Percentiles rank a stretch among this genome's conserved stretches.
These are phyloP conservation scores for Philotrypesis tridentata DNA, from an alignment of 1,140 invertebrate species.

Conservation along the genomic window DNA sequence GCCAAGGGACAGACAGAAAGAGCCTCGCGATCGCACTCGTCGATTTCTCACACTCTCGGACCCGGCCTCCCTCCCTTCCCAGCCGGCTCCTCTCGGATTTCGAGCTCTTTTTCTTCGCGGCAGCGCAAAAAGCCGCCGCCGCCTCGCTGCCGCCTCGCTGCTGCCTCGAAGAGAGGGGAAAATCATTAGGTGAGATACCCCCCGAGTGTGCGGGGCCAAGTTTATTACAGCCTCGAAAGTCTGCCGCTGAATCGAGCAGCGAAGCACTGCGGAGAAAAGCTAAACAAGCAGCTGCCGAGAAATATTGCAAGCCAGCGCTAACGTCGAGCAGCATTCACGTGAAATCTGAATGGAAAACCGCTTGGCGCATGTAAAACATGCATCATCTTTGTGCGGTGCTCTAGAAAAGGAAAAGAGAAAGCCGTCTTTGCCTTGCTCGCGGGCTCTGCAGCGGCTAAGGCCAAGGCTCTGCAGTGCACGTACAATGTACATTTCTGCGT, in stretches of 20 bases:
- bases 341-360: slow-evolving; percentile 52
- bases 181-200: slow-evolving; percentile 20
- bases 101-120: slow-evolving; percentile 39
- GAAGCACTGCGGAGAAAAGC: too few species aligned
- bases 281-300: too few species aligned
- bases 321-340: background rate
- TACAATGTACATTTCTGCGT: background rate
- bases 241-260: too few species aligned
- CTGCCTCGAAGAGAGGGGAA: slow-evolving; percentile 3
- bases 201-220: slow-evolving; percentile 4
- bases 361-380: slow-evolving; percentile 50
- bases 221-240: slow-evolving; percentile 28
- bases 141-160: too few species aligned
- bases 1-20: slow-evolving; percentile 44
- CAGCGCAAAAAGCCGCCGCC: background rate
- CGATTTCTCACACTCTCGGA: slow-evolving; percentile 71
- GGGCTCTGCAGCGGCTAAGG: slow-evolving; percentile 6
- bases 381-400: slow-evolving; percentile 49
- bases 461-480: background rate
- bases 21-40: slow-evolving; percentile 68
- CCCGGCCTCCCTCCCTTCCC: slow-evolving; percentile 29
- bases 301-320: background rate
- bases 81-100: slow-evolving; percentile 38
- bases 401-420: background rate
- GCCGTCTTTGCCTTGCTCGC: slow-evolving; percentile 14